phyloP scores from a whole-genome alignment of 2,888 invertebrate genomes.

The Cephalotes varians region DNA sequence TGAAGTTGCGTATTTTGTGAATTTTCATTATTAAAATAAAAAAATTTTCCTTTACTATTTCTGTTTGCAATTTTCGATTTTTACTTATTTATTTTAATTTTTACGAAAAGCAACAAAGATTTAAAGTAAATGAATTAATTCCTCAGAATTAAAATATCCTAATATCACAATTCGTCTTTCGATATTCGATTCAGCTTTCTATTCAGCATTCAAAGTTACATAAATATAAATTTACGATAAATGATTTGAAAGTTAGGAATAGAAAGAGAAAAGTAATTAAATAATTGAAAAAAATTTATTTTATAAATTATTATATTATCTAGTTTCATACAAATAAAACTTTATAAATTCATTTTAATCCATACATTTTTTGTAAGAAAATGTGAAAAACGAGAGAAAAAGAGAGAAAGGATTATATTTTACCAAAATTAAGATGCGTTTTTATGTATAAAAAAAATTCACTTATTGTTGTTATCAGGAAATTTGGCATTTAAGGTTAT shows the following conservation, averaged over 20 bases:
- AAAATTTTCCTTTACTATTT: neutral
- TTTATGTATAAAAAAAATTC: neutral
- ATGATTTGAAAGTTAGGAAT: neutral
- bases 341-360: slow-evolving; percentile 5
- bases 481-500: slow-evolving; percentile 3
- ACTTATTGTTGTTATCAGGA: neutral
- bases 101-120: neutral
- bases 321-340: neutral
- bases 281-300: neutral
- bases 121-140: neutral
- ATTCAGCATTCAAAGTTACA: neutral
- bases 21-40: neutral
- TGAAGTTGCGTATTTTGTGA: neutral
- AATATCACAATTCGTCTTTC: neutral
- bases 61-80: neutral
- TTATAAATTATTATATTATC: slow-evolving; percentile 3
- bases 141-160: neutral
- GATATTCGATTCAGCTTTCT: neutral
- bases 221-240: no score
- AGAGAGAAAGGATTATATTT: neutral
- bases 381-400: neutral
- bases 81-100: neutral
- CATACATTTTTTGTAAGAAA: neutral
- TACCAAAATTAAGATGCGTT: neutral
- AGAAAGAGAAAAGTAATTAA: neutral